Conservation (phyloP, 2,113 vertebrate species). For the Micromys minutus region DNA sequence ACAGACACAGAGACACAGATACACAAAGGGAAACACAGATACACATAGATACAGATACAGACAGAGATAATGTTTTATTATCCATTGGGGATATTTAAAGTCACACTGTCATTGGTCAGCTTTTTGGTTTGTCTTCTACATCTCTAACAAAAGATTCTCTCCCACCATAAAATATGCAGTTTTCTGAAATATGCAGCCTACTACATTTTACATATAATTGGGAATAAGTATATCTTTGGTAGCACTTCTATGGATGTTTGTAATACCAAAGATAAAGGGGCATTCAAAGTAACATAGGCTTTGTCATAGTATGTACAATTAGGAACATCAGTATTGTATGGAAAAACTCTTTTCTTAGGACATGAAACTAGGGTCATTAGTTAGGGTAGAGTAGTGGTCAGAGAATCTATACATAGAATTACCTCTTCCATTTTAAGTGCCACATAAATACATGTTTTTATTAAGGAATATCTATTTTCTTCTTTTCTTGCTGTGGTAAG, state of each 20-base stretch:
- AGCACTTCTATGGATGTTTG: background rate
- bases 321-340: background rate
- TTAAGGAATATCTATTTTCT: background rate
- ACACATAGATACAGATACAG: background rate
- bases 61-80: background rate
- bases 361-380: background rate
- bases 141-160: background rate
- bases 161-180: background rate
- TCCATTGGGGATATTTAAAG: background rate
- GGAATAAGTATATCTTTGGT: background rate
- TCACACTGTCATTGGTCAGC: background rate
- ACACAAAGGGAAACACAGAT: too few species aligned
- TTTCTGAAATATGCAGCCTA: background rate
- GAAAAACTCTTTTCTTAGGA: background rate
- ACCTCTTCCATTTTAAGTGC: background rate
- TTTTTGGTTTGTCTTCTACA: background rate
- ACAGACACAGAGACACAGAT: background rate
- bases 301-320: background rate
- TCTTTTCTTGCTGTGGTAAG: background rate
- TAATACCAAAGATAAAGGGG: background rate
- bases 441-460: background rate
- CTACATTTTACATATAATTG: background rate
- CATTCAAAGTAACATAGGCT: background rate
- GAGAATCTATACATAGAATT: background rate
- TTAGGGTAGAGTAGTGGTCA: background rate